phyloP scores from a whole-genome alignment of 1,140 invertebrate genomes.

The Charaxes varanes region DNA sequence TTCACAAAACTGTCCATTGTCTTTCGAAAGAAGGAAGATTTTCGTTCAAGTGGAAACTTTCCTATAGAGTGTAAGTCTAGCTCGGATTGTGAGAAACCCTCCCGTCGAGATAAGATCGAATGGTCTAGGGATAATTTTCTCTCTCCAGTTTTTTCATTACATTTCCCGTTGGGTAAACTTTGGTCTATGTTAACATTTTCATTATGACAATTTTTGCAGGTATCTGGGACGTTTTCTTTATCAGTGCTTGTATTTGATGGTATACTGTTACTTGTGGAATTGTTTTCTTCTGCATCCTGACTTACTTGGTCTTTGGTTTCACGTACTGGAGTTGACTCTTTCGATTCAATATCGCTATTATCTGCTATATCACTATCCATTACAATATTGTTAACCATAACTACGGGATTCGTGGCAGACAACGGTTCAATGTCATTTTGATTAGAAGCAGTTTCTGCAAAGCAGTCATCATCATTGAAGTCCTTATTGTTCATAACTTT shows the following conservation, averaged over 20 bases:
- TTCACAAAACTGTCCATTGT: constrained; percentile 62
- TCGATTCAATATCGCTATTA: background rate
- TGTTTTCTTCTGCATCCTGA: background rate
- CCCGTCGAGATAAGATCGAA: constrained; percentile 38
- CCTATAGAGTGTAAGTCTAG: constrained; percentile 55
- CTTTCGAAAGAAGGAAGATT: constrained; percentile 61
- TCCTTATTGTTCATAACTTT: constrained; percentile 51
- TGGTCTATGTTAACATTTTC: background rate
- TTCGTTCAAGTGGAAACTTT: constrained; percentile 55
- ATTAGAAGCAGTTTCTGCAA: constrained; percentile 23
- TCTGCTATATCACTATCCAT: constrained; percentile 6
- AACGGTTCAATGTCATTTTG: constrained; percentile 6
- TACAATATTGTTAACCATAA: constrained; percentile 18
- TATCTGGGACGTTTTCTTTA: too few species aligned
- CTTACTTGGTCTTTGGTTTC: constrained; percentile 1
- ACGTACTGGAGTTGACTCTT: background rate
- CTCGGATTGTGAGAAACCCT: constrained; percentile 56
- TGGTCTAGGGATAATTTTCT: constrained; percentile 60
- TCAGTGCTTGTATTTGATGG: too few species aligned
- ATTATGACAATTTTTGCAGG: background rate
- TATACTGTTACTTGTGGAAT: background rate
- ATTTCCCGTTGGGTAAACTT: constrained; percentile 7
- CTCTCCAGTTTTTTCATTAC: constrained; percentile 21
- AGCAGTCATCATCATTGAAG: constrained; percentile 40
- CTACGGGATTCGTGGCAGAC: constrained; percentile 38